Evolutionary conservation across 2,888 invertebrate genomes (phyloP), one percentile per base, ranked within the genome.

Genomic region (Dione juno): DNA sequence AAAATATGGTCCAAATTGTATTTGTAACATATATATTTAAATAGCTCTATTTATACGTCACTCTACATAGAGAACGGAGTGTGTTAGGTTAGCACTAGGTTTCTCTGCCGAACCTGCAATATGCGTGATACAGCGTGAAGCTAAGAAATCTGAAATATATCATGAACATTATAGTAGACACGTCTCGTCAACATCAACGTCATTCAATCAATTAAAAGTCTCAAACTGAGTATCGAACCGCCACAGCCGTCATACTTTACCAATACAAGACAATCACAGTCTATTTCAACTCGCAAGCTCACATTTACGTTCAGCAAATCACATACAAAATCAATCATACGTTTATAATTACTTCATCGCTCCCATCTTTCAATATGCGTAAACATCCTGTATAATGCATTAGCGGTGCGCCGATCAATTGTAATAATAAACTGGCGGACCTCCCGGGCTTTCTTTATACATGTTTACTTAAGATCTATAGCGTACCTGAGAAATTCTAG

Each of bases 301-400:
- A 45, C 63, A 63, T 61, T 61, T 9, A 50, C 58, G 41, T 41
- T 11, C 50, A 58, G 58, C 40, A 59, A 43, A 43, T 59, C 43
- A 58, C 57, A 58, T 52, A 61, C 43, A 61, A 37, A 72, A 72
- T 72, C 72, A 65, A 72, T 72, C 64, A 37, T 13, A 67, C 40
- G 67, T 73, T 70, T 73, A 73, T 73, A 73, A 73, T 73, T 73
- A 73, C 70, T 67, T 70, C 73, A 68, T 73, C 67, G 70, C 54
- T 53, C 40, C 73, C 67, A 70, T 67, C 73, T 70, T 73, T 69
- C 71, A 66, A 69, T 69, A 59, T 63, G 53, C 64, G 71, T 75
- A 78, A 78, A 78, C 79, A 78, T 79, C 79, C 79, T 77, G 78
- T 57, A 75, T 70, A 84, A 83, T 85, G 86, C 83, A 80, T 78